Conservation (phyloP, 2,113 vertebrate genomes). For the Dromas ardeola region DNA sequence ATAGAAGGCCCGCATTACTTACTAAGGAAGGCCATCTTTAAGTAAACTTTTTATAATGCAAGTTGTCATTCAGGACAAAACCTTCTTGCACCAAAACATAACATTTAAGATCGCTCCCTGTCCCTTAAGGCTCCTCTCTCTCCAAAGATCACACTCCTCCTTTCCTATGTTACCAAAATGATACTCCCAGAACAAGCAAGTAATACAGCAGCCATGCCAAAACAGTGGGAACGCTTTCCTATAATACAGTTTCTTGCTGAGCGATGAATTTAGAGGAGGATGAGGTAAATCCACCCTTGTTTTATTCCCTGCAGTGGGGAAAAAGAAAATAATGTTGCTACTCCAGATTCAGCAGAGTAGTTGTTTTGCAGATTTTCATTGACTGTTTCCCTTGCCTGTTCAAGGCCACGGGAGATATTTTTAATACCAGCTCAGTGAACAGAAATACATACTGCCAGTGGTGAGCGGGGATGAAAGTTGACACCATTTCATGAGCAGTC, state of each 20-base stretch:
- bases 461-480: neutral
- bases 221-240: neutral
- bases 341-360: neutral
- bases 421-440: neutral
- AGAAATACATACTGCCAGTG: neutral
- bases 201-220: neutral
- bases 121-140: neutral
- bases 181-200: neutral
- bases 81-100: neutral
- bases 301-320: neutral
- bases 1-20: neutral
- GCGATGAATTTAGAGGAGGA: neutral
- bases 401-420: neutral
- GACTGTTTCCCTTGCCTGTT: neutral
- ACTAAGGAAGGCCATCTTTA: neutral
- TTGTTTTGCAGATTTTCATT: neutral
- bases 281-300: neutral
- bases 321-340: neutral
- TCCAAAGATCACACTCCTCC: neutral
- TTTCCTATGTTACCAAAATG: neutral
- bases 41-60: neutral
- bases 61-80: neutral
- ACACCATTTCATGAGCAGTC: neutral
- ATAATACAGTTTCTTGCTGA: neutral
- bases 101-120: neutral